Conservation (phyloP, 64 coral and sea anemone species). For the Dendronephthya gigantea region DNA sequence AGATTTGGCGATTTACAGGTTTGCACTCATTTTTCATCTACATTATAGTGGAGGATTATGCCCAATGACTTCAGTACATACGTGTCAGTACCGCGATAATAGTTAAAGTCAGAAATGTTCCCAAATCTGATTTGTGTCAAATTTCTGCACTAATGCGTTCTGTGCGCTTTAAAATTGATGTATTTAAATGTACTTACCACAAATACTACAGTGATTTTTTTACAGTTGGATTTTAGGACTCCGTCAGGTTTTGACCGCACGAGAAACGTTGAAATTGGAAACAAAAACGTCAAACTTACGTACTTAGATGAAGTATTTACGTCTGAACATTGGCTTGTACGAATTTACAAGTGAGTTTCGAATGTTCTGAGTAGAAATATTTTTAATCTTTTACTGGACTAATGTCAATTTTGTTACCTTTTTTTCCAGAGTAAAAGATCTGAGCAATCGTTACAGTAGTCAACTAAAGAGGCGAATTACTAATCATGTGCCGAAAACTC, state of each 20-base stretch:
- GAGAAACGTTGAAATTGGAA: conserved; percentile 97
- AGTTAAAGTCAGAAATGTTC: too few species aligned
- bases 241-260: conserved; percentile 97
- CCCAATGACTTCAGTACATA: too few species aligned
- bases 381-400: too few species aligned
- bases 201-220: not conserved
- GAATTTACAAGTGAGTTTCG: conserved; percentile 92
- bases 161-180: too few species aligned
- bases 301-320: conserved; percentile 99
- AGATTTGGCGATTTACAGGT: conserved; percentile 99
- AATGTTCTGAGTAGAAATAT: not conserved
- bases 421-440: conserved; percentile 55
- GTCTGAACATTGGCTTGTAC: conserved; percentile 98
- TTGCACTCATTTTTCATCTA: not conserved
- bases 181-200: not conserved
- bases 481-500: conserved; percentile 36
- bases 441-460: conserved; percentile 49
- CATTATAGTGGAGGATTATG: too few species aligned
- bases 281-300: conserved; percentile 88
- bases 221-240: conserved; percentile 87
- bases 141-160: not conserved
- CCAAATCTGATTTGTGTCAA: too few species aligned
- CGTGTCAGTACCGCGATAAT: too few species aligned
- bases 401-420: not conserved
- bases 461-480: conserved; percentile 23